Conservation (phyloP, 2,888 invertebrate species). For the Leptothorax acervorum region DNA sequence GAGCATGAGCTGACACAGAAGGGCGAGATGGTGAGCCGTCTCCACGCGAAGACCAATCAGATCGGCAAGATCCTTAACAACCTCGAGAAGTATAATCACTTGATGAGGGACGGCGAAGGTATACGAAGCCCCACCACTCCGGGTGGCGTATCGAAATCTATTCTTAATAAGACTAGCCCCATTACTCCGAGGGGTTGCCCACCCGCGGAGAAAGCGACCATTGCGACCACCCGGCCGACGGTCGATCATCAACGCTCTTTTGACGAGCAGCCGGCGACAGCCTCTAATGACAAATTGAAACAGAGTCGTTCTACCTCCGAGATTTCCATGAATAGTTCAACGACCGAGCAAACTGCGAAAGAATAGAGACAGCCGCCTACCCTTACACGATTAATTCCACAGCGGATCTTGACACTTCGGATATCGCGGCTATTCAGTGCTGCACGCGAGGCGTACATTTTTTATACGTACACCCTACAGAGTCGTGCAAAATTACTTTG, state of each 20-base stretch:
- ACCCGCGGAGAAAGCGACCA: constrained; percentile 43
- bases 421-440: constrained; percentile 47
- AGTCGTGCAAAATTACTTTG: constrained; percentile 40
- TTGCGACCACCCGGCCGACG: constrained; percentile 5
- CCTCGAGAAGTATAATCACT: constrained; percentile 94
- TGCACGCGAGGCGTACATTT: constrained; percentile 33
- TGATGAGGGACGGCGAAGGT: constrained; percentile 88
- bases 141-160: constrained; percentile 74
- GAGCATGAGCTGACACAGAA: constrained; percentile 98
- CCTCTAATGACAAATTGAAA: constrained; percentile 51
- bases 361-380: constrained; percentile 56
- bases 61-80: constrained; percentile 97
- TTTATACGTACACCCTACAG: constrained; percentile 42
- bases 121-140: constrained; percentile 86
- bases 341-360: constrained; percentile 47
- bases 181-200: constrained; percentile 76
- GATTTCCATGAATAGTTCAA: constrained; percentile 38
- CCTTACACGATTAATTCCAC: constrained; percentile 52
- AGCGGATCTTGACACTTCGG: constrained; percentile 39
- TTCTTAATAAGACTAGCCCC: constrained; percentile 79
- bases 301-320: constrained; percentile 61
- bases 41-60: constrained; percentile 97
- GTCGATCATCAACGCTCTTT: constrained; percentile 56
- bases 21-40: constrained; percentile 97
- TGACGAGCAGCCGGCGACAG: constrained; percentile 37